These are phyloP conservation scores for Drosophila siamana DNA, from an alignment of 2,888 invertebrate species.

Conservation along the genomic window DNA sequence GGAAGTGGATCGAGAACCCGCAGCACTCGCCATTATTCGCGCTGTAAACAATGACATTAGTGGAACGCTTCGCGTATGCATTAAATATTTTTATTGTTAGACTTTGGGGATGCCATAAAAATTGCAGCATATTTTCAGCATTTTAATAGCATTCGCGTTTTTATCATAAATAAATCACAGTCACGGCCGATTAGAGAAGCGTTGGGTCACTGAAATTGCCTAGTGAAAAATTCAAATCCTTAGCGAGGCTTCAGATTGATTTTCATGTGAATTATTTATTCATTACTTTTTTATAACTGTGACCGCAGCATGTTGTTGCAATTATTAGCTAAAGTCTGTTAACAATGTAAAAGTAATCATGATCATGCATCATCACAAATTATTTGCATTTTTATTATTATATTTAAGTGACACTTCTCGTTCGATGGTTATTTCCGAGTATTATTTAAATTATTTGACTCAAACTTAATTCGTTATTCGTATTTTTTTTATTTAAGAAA, in stretches of 20 bases:
- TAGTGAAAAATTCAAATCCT: slow-evolving; percentile 6
- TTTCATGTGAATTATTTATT: neutral
- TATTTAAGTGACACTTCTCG: too few species aligned
- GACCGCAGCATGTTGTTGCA: too few species aligned
- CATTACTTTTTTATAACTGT: neutral
- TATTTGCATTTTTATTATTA: too few species aligned
- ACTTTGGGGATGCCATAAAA: slow-evolving; percentile 36
- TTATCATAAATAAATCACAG: slow-evolving; percentile 66
- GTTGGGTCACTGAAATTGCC: slow-evolving; percentile 12
- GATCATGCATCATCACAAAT: too few species aligned
- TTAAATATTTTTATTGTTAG: slow-evolving; percentile 80
- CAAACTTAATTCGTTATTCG: too few species aligned
- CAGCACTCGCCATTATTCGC: neutral
- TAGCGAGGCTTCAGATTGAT: neutral
- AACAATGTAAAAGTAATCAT: too few species aligned
- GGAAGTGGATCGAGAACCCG: too few species aligned
- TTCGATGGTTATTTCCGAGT: too few species aligned
- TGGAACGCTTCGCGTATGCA: slow-evolving; percentile 56
- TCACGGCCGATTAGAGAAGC: neutral
- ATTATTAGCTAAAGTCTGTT: too few species aligned
- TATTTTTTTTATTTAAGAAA: too few species aligned
- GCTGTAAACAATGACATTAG: slow-evolving; percentile 61
- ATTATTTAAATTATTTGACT: too few species aligned
- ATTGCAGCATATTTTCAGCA: slow-evolving; percentile 39
- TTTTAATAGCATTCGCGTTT: slow-evolving; percentile 55